These are phyloP conservation scores for Leptopilina myrica DNA, from an alignment of 2,888 invertebrate genomes.

Conservation along the genomic window DNA sequence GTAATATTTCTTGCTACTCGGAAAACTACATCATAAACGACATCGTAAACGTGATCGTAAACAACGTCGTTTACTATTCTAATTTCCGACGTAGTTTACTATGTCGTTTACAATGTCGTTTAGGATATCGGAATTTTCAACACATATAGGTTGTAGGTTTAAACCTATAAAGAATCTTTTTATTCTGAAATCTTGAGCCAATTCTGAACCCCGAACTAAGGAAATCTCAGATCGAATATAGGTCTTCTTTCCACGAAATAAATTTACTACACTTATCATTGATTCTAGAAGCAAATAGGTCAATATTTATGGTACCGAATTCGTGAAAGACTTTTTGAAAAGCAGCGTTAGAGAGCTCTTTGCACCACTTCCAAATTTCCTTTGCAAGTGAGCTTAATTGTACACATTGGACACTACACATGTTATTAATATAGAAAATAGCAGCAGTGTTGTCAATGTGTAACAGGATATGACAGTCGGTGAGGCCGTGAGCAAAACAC, in stretches of 20 bases:
- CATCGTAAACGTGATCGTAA: no score
- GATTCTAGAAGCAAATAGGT: conserved; percentile 48
- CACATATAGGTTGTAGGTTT: no score
- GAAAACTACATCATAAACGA: no score
- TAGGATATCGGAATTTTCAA: no score
- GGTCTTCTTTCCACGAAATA: no score
- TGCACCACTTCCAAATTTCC: not conserved
- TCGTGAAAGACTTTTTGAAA: conserved; percentile 12
- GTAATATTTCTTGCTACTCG: no score
- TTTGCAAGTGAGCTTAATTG: not conserved
- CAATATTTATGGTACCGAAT: conserved; percentile 48
- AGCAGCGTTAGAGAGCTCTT: conserved; percentile 53
- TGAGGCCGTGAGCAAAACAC: conserved; percentile 47
- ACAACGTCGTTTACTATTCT: no score
- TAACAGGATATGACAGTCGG: conserved; percentile 47
- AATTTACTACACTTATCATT: no score
- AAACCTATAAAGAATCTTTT: conserved; percentile 53
- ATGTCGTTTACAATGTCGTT: no score
- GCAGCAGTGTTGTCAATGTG: conserved; percentile 54
- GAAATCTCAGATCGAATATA: conserved; percentile 45
- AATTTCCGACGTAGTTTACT: no score
- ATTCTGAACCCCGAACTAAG: conserved; percentile 33
- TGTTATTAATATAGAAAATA: conserved; percentile 21
- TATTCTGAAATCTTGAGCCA: conserved; percentile 46
- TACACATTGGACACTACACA: not conserved